A percentile compares a stretch with the other conserved stretches of the same genome.
phyloP scores from a whole-genome alignment of 2,888 invertebrate species.

The Troglohyphantes excavatus region DNA sequence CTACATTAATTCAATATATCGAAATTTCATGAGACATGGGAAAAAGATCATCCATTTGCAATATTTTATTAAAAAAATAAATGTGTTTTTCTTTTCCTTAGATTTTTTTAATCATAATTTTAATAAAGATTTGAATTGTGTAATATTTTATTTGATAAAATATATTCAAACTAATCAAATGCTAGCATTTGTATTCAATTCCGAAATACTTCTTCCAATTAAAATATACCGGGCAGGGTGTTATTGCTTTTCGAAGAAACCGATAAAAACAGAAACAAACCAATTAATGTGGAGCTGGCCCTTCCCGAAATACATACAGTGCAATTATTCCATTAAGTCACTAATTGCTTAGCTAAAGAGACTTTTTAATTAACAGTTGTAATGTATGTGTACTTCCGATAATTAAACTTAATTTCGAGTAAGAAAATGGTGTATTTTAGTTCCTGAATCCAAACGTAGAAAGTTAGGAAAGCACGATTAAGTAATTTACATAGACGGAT shows the following conservation, averaged over 20 bases:
- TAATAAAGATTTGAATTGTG: no score
- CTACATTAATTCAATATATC: no score
- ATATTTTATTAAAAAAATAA: no score
- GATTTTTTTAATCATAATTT: no score
- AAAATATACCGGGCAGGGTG: constrained; percentile 22
- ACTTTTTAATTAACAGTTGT: constrained; percentile 50
- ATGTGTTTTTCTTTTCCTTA: no score
- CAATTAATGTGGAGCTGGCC: not conserved
- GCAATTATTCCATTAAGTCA: not conserved
- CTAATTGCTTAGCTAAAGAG: not conserved
- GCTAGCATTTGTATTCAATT: no score
- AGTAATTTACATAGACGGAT: constrained; percentile 13
- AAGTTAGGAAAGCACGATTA: not conserved
- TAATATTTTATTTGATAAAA: no score
- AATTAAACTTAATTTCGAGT: constrained; percentile 36
- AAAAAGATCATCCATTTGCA: no score
- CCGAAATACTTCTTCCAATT: not conserved
- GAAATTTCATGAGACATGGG: no score
- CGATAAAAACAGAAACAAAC: not conserved
- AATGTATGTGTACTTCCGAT: not conserved
- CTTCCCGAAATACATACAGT: not conserved
- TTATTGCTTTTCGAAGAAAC: not conserved
- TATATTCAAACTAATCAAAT: no score
- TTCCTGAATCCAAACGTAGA: not conserved
- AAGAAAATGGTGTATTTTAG: constrained; percentile 11